Evolutionary conservation across 2,888 invertebrate species (phyloP).

Genomic region (Agrenia bidenticulata): DNA sequence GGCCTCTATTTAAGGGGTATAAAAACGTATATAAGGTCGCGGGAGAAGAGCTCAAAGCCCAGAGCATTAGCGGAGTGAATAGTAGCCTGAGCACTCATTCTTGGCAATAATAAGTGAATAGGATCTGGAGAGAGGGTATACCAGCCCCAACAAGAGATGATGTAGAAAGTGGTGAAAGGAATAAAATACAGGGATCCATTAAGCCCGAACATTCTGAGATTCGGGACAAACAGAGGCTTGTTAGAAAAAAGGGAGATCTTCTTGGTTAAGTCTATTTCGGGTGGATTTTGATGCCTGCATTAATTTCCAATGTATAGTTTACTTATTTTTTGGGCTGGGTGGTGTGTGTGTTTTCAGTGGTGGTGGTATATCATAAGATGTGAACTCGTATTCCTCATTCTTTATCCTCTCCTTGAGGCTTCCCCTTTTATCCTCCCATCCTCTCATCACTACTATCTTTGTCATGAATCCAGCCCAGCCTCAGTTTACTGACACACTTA

Average conservation of each 20-base stretch:
- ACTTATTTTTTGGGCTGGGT: neutral
- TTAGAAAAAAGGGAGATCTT: neutral
- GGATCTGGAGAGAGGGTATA: neutral
- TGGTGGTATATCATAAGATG: too few species aligned
- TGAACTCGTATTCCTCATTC: too few species aligned
- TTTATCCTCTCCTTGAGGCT: too few species aligned
- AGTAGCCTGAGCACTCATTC: too few species aligned
- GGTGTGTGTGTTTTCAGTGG: too few species aligned
- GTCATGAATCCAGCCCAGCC: conserved; percentile 1
- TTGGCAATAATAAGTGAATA: too few species aligned
- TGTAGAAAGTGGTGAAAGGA: conserved; percentile 3
- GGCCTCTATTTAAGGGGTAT: too few species aligned
- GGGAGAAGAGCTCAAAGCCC: too few species aligned
- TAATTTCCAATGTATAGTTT: conserved; percentile 15
- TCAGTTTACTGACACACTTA: neutral
- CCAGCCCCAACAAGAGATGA: neutral
- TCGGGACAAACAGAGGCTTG: conserved; percentile 2
- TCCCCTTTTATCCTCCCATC: too few species aligned
- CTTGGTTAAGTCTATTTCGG: neutral
- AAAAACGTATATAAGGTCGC: too few species aligned
- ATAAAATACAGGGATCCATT: conserved; percentile 8
- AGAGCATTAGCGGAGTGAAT: too few species aligned
- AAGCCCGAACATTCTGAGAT: neutral
- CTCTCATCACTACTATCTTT: neutral
- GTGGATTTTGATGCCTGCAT: conserved; percentile 8